Evolutionary conservation across 2,113 vertebrate species (phyloP), one percentile per base, ranked within the genome.

Genomic region (Amphiprion ocellaris): DNA sequence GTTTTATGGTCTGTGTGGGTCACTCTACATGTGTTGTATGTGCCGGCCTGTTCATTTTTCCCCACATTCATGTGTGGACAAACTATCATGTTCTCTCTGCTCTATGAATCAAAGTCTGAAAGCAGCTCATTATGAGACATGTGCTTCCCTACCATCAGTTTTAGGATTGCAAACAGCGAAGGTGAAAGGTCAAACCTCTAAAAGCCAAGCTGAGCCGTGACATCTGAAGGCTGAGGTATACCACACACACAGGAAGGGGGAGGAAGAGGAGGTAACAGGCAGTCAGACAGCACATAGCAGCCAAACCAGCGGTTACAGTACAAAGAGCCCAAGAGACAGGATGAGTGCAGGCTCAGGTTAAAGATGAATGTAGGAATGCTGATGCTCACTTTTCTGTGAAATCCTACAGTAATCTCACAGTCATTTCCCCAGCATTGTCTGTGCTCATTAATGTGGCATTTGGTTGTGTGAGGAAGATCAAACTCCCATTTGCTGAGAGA

Each of bases 211-310:
- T 52, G 62, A 69, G 67, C 14, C 1, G 39, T 79, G 77, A 85
- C 73, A 74, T 77, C 30, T 75, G 69, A 83, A 50, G 39, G 83
- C 39, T 72, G 80, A 78, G 71, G 75, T 56, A 44, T 53, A 82
- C 79, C 84, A 60, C 78, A 84, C 56, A 82, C 24, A 2, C 60
- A 33, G 24, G 70, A 63, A 58, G 21, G 68, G 28, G 59, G 47
- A 58, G 11, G 58, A 23, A 26, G 21, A 56, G 58, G 24, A 17
- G 17, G 39, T 39, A 54, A 58, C 19, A 15, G 23, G 11, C 10
- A 69, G 30, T 53, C 23, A 44, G 50, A 63, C 28, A 50, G 63
- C 19, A 30, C 23, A 50, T 50, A 55, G 28, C 39, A 2, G 49
- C 23, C 17, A 39, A 58, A 72, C 47, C 12, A 39, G 49, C 10